A percentile compares a stretch with the other conserved stretches of the same genome.
Conservation (phyloP, 2,113 vertebrate species). For the Podiceps cristatus region DNA sequence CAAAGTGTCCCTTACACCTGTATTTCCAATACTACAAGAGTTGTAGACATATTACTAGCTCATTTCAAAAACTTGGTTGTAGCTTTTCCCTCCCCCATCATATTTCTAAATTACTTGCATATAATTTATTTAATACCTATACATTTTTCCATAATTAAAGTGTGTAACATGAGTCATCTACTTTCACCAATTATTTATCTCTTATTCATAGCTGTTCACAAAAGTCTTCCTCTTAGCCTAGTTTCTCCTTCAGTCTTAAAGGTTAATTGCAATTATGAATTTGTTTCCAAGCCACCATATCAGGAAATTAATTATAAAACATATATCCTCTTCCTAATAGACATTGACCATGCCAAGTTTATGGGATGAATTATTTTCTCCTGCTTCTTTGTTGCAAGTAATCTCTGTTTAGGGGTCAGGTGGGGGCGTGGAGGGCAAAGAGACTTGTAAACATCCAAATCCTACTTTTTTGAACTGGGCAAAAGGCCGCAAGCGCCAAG, state of each 20-base stretch:
- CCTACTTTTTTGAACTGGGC: neutral
- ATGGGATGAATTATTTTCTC: neutral
- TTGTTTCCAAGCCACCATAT: neutral
- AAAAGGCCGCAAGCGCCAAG: neutral
- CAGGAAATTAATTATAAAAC: neutral
- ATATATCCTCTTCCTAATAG: neutral
- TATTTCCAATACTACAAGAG: neutral
- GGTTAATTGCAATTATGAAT: neutral
- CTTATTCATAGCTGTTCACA: neutral
- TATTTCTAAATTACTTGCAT: neutral
- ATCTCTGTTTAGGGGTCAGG: neutral
- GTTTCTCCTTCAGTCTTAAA: constrained; percentile 24
- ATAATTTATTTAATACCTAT: constrained; percentile 1
- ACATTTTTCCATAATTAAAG: neutral
- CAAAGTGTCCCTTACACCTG: neutral
- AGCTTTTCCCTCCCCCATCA: neutral
- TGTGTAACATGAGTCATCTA: neutral
- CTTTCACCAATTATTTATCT: constrained; percentile 6
- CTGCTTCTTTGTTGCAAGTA: neutral
- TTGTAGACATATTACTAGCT: neutral
- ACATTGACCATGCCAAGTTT: neutral
- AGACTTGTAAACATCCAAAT: neutral
- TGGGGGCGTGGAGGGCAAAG: too few relatives aligned
- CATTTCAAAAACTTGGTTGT: neutral
- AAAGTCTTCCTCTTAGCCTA: neutral